Base-by-base conservation (phyloP, 1,140 invertebrate genomes). In the Megalonaias nervosa region DNA sequence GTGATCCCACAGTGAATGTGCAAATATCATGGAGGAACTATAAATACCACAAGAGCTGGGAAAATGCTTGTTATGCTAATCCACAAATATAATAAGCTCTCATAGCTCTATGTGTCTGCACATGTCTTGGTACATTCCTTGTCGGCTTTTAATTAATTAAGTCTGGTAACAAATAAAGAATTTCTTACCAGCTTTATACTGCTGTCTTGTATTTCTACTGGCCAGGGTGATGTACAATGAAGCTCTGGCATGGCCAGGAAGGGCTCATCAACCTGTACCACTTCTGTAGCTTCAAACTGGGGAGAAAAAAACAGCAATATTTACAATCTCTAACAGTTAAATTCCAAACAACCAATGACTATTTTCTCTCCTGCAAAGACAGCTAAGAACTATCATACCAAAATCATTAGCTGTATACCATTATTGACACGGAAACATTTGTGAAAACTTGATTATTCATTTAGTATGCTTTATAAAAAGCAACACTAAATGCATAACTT, bases 201-300 rank as follows among this genome's bases (percentile, higher is more conserved):
- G 71, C 86, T 88, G 56, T 86, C 83, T 66, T 87, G 79, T n/a
- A 91, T 86, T 62, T 86, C 79, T 13, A 91, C 74, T 13, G 89
- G 82, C 85, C 90, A 89, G n/a, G 89, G 86, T 23, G 90, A 89
- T 13, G 84, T 85, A 80, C 88, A 90, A n/a, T 81, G 82, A 11
- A 91, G 80, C 70, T 91, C 90, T 17, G 87, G 84, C 71, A 87
- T 85, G 66, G 91, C 60, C 19, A 91, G 81, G 81, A 91, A 91
- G 60, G 86, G 88, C 77, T 87, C 90, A 71, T 88, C 88, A 68
- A 84, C 83, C 81, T 86, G 88, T 26, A 90, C 83, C 21, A 81
- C 79, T 77, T 89, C 88, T 67, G 89, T 81, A 13, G 81, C 77
- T 71, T 89, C 87, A 87, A 87, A 89, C 87, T 89, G 77, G 19